Conservation (phyloP, 2,888 invertebrate species). For the Eurytoma californica region DNA sequence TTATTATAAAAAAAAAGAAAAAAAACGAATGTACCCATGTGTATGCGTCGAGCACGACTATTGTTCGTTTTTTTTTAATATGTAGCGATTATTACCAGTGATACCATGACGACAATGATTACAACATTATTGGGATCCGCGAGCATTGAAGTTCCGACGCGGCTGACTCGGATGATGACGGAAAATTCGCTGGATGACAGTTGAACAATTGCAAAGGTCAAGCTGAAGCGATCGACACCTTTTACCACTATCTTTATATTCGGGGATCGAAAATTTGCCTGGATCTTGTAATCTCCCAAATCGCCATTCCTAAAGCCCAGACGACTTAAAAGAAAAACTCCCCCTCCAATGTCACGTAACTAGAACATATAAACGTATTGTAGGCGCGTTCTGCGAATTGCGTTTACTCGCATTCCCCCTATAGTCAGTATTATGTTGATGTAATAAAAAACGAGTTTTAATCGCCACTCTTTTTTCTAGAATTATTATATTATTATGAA, state of each 20-base stretch:
- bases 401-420: slow-evolving; percentile 62
- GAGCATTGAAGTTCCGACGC: slow-evolving; percentile 23
- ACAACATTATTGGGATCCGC: slow-evolving; percentile 25
- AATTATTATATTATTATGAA: slow-evolving; percentile 19
- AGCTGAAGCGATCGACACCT: slow-evolving; percentile 27
- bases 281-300: slow-evolving; percentile 34
- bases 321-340: too few relatives aligned
- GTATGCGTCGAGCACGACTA: slow-evolving; percentile 13
- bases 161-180: slow-evolving; percentile 37
- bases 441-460: slow-evolving; percentile 67
- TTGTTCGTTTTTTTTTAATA: slow-evolving; percentile 22
- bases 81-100: slow-evolving; percentile 30
- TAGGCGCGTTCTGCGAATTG: slow-evolving; percentile 68
- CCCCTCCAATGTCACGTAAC: slow-evolving; percentile 30
- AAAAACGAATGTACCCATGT: not conserved
- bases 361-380: slow-evolving; percentile 51
- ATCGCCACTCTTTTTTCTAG: slow-evolving; percentile 31
- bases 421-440: slow-evolving; percentile 69
- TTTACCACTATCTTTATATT: not conserved
- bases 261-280: slow-evolving; percentile 37
- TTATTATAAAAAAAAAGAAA: slow-evolving; percentile 41
- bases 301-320: slow-evolving; percentile 5
- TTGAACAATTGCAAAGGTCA: not conserved
- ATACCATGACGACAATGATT: slow-evolving; percentile 20
- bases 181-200: slow-evolving; percentile 18